phyloP scores from a whole-genome alignment of 2,113 vertebrate species.

The Calyptomena viridis region DNA sequence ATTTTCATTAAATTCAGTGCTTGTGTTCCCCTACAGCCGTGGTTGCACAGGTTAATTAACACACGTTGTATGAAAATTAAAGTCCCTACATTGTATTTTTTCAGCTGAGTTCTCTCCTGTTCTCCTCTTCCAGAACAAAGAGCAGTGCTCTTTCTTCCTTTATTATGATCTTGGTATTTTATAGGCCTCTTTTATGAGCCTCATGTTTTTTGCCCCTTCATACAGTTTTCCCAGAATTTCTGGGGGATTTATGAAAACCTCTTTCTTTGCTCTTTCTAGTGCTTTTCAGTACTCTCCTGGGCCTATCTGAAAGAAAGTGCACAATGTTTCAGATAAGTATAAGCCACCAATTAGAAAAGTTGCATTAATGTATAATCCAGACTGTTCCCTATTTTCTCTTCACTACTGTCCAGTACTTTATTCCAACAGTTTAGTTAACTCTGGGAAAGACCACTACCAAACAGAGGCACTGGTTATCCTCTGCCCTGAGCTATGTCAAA shows the following conservation, averaged over 20 bases:
- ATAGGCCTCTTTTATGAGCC: neutral
- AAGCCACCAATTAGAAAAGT: neutral
- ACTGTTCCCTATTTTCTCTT: neutral
- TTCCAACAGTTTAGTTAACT: neutral
- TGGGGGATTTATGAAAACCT: neutral
- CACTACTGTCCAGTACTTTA: neutral
- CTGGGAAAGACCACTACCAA: neutral
- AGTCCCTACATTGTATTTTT: neutral
- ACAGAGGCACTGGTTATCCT: neutral
- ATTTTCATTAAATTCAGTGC: conserved; percentile 7
- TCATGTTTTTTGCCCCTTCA: neutral
- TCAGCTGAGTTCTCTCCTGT: neutral
- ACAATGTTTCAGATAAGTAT: neutral
- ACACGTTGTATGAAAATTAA: conserved; percentile 16
- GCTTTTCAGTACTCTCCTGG: neutral
- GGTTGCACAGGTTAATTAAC: conserved; percentile 42
- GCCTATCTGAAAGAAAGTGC: neutral
- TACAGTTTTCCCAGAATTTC: neutral
- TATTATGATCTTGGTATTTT: neutral
- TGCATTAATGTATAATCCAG: neutral
- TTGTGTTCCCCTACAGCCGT: neutral
- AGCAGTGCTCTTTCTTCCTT: neutral
- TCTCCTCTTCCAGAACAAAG: neutral
- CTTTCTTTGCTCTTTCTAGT: neutral
- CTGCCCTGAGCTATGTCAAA: neutral